phyloP scores from a whole-genome alignment of 1,140 invertebrate genomes.

The Drepana arcuata region DNA sequence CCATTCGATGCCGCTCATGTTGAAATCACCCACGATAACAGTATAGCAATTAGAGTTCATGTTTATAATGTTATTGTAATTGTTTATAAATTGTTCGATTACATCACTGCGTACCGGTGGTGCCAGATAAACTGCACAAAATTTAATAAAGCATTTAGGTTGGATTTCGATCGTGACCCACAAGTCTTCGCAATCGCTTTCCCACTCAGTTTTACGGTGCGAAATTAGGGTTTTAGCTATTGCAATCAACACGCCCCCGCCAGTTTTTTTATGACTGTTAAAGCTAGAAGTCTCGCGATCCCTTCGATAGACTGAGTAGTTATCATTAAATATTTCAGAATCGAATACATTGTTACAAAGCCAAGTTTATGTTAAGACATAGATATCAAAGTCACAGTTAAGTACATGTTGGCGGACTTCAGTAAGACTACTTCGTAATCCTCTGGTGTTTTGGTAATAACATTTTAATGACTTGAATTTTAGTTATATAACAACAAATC shows the following conservation, averaged over 20 bases:
- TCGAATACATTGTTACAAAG: no score
- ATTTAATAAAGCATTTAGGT: neutral
- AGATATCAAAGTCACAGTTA: no score
- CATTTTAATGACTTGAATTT: neutral
- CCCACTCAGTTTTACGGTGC: neutral
- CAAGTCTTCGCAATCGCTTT: conserved; percentile 5
- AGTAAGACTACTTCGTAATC: conserved; percentile 2
- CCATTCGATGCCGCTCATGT: conserved; percentile 1
- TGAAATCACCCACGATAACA: neutral
- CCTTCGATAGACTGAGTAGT: no score
- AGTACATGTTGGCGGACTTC: no score
- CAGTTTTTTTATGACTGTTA: no score
- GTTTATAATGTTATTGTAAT: conserved; percentile 1
- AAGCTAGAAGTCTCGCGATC: no score
- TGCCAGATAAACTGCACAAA: conserved; percentile 7
- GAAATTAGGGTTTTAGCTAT: conserved; percentile 2
- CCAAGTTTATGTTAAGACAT: no score
- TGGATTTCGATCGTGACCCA: conserved; percentile 3
- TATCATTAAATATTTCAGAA: no score
- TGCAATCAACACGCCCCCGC: no score
- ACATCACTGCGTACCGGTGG: conserved; percentile 3
- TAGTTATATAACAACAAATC: neutral
- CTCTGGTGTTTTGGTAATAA: conserved; percentile 14
- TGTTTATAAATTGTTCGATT: conserved; percentile 1
- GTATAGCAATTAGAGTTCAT: no score